A percentile compares a stretch with the other conserved stretches of the same genome.
These are phyloP conservation scores for Rhinoderma darwinii DNA, from an alignment of 2,113 vertebrate species.

Conservation along the genomic window DNA sequence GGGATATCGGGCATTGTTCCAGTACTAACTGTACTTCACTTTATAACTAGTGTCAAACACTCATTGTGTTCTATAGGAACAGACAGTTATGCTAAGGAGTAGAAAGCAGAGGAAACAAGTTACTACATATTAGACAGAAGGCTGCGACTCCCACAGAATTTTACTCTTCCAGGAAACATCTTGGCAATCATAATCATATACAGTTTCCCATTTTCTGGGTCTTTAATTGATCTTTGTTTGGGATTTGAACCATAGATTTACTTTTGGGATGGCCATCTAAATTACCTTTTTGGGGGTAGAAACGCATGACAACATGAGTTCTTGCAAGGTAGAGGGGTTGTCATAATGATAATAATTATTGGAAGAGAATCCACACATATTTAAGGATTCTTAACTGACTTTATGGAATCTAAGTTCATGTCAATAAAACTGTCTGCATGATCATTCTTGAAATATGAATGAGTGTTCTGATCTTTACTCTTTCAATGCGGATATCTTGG, in stretches of 20 bases:
- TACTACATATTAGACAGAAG: background rate
- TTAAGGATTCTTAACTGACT: too few relatives aligned
- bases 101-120: background rate
- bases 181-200: background rate
- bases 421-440: too few relatives aligned
- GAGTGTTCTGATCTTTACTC: too few relatives aligned
- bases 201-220: background rate
- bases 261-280: background rate
- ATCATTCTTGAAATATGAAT: too few relatives aligned
- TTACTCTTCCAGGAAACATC: background rate
- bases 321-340: background rate
- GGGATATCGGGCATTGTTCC: constrained; percentile 10
- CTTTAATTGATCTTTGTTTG: background rate
- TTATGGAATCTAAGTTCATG: too few relatives aligned
- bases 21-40: constrained; percentile 26
- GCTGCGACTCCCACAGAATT: background rate
- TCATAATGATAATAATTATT: background rate
- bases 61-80: background rate
- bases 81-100: background rate
- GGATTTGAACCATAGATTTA: background rate
- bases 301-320: background rate
- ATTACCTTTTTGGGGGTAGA: background rate
- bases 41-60: constrained; percentile 8
- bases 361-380: too few relatives aligned
- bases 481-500: too few relatives aligned